Evolutionary conservation across 2,797 vertebrate species (phyloP).

Genomic region (Podarcis lilfordi): DNA sequence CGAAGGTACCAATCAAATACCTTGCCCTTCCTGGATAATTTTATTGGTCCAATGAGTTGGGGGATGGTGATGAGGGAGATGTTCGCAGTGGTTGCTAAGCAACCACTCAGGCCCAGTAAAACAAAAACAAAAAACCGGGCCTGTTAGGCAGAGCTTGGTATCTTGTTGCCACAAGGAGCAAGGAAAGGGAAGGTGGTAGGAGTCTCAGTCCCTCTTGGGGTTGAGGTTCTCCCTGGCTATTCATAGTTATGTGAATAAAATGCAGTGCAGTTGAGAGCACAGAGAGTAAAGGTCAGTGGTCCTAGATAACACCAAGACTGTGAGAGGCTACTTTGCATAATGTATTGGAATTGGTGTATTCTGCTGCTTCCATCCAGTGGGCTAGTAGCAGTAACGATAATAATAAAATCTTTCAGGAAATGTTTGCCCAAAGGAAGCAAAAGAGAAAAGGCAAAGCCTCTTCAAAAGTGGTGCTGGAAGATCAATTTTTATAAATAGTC

Average conservation of each 20-base stretch:
- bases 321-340: background rate
- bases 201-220: background rate
- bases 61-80: background rate
- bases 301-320: background rate
- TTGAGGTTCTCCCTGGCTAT: background rate
- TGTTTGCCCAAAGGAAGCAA: background rate
- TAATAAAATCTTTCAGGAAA: background rate
- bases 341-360: rapidly evolving
- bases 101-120: background rate
- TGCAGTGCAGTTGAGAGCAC: background rate
- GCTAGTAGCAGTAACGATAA: background rate
- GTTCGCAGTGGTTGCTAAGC: background rate
- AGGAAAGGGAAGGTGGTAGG: background rate
- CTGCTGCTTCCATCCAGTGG: background rate
- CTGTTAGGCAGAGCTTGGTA: background rate
- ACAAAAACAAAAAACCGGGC: background rate
- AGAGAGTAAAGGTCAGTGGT: background rate
- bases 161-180: background rate
- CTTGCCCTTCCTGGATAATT: background rate
- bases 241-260: background rate
- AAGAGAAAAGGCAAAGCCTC: background rate
- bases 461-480: background rate
- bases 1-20: too few species aligned
- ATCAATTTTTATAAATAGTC: background rate
- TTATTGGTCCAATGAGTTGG: background rate